Conservation (phyloP, 2,888 invertebrate species). For the Drosophila nr. fundita region DNA sequence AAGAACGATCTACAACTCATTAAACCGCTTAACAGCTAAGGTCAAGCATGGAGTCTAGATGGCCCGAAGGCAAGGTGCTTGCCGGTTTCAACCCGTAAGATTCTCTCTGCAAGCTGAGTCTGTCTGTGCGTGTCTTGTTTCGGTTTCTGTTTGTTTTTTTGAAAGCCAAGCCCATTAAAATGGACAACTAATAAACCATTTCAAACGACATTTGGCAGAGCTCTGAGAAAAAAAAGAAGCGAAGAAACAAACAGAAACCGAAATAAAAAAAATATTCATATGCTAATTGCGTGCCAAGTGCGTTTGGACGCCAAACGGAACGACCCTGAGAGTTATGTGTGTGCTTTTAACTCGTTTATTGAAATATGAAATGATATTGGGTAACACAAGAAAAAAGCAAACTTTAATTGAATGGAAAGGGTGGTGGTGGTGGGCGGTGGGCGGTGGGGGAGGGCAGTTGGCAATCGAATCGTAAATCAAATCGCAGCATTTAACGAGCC, state of each 20-base stretch:
- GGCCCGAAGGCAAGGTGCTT: constrained; percentile 35
- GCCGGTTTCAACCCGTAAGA: background rate
- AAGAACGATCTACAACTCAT: constrained; percentile 46
- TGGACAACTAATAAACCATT: constrained; percentile 53
- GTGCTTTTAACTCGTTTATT: constrained; percentile 21
- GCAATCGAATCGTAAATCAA: constrained; percentile 61
- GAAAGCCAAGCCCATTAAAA: constrained; percentile 45
- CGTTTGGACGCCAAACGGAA: constrained; percentile 62
- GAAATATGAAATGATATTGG: constrained; percentile 53
- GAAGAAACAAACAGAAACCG: constrained; percentile 10
- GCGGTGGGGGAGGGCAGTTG: background rate
- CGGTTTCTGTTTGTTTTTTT: background rate
- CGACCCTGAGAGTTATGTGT: constrained; percentile 53
- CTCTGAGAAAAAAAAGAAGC: constrained; percentile 16
- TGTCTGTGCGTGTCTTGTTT: constrained; percentile 22
- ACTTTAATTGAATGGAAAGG: background rate
- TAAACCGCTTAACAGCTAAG: constrained; percentile 35
- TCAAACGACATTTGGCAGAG: constrained; percentile 61
- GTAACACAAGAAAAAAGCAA: constrained; percentile 34
- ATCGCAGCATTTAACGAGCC: constrained; percentile 58
- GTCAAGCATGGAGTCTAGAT: constrained; percentile 33
- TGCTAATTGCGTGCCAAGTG: constrained; percentile 74
- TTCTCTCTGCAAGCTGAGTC: constrained; percentile 1
- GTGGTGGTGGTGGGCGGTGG: background rate
- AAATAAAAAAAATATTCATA: constrained; percentile 55